These are phyloP conservation scores for Hypomesus transpacificus DNA, from an alignment of 2,113 vertebrate genomes.

Conservation along the genomic window DNA sequence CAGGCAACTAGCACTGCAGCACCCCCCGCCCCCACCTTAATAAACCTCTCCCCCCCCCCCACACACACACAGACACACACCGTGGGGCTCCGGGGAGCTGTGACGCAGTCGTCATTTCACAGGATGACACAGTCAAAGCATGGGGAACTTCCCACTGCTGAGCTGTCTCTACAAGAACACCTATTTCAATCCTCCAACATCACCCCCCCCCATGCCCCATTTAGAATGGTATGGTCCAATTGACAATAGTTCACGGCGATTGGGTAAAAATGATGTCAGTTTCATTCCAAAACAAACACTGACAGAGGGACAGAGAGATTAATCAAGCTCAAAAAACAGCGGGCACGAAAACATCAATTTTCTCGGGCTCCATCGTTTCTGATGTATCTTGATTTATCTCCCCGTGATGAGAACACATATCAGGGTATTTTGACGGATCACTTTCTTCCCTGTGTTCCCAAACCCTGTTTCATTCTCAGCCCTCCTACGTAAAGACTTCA, in stretches of 20 bases:
- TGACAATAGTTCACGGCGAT: neutral
- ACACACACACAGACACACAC: neutral
- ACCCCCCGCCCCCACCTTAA: slow-evolving; percentile 28
- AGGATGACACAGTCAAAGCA: slow-evolving; percentile 44
- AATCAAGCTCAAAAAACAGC: neutral
- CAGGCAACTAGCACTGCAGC: slow-evolving; percentile 11
- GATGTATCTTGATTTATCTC: slow-evolving; percentile 21
- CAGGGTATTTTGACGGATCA: slow-evolving; percentile 29
- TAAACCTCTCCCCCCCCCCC: slow-evolving; percentile 24
- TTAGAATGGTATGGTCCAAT: neutral
- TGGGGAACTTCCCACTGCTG: slow-evolving; percentile 31
- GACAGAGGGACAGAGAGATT: neutral
- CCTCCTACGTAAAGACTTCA: slow-evolving; percentile 26
- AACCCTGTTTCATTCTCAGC: slow-evolving; percentile 35
- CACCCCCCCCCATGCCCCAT: neutral
- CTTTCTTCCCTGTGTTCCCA: slow-evolving; percentile 41
- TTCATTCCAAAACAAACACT: slow-evolving; percentile 7
- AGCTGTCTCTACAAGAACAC: slow-evolving; percentile 21
- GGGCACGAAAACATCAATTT: neutral
- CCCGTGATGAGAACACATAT: slow-evolving; percentile 27
- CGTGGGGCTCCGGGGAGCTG: slow-evolving; percentile 44
- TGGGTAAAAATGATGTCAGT: slow-evolving; percentile 12
- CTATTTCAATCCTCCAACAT: slow-evolving; percentile 15
- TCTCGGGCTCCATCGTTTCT: neutral
- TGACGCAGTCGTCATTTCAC: slow-evolving; percentile 57